phyloP scores from a whole-genome alignment of 2,888 invertebrate genomes.

The Oligia strigilis region DNA sequence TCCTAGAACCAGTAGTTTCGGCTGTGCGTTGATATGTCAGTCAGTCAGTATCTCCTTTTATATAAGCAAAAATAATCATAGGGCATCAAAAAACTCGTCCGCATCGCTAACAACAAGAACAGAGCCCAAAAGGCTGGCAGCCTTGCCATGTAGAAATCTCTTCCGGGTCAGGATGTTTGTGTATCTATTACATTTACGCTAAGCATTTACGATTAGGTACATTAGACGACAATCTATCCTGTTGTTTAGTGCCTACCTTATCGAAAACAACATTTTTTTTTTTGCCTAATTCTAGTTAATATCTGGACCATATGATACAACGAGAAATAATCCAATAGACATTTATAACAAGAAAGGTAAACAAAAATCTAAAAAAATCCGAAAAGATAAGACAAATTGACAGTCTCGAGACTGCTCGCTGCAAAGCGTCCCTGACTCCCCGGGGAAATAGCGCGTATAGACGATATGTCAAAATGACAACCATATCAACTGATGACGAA shows the following conservation, averaged over 20 bases:
- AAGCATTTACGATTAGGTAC: background rate
- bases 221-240: background rate
- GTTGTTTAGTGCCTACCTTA: background rate
- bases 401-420: slow-evolving; percentile 1
- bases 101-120: too few species aligned
- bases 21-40: too few species aligned
- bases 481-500: slow-evolving; percentile 52
- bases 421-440: background rate
- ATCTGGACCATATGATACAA: background rate
- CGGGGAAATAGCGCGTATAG: slow-evolving; percentile 28
- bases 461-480: slow-evolving; percentile 51
- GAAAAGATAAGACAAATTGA: slow-evolving; percentile 36
- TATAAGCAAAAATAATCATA: too few species aligned
- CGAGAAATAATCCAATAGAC: background rate
- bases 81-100: too few species aligned
- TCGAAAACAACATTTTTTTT: too few species aligned
- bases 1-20: too few species aligned
- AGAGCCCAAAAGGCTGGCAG: too few species aligned
- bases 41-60: too few species aligned
- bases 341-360: background rate
- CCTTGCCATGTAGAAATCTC: too few species aligned
- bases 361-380: background rate
- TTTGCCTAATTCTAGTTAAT: background rate
- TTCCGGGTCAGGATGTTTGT: background rate
- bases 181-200: background rate